Base-by-base conservation (phyloP, 2,113 vertebrate genomes). In the Copsychus sechellarum region DNA sequence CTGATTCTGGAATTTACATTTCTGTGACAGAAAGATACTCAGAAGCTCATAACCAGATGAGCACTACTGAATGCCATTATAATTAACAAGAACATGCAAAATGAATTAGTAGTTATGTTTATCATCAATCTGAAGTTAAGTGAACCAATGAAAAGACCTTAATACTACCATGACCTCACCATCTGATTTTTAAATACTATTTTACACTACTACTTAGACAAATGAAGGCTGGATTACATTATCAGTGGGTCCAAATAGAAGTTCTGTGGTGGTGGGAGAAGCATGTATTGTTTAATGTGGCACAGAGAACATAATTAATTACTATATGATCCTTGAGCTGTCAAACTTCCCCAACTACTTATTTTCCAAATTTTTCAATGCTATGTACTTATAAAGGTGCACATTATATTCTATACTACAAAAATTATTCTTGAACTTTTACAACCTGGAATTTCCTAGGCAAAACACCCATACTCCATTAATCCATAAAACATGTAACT, bases 31-130 rank as follows among this genome's bases (percentile, higher is more conserved):
- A 40, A 64, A 66, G 79, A 87, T 22, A 92, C 45, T 70, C n/a
- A 77, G 47, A 85, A 83, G 40, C 73, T 79, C 86, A 43, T 69
- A 92, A 89, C 40, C 51, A 81, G 31, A 85, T 1, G 4, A 92
- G 76, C 43, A 40, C 14, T 89, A 82, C 24, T 85, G 73, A 91
- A 91, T 78, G 26, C 33, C 77, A 74, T 81, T 90, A 81, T 40
- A 94, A 96, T 93, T 95, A 96, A 94, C 67, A 97, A 58, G 88
- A 91, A 93, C 81, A 93, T 15, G 33, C 22, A 91, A 91, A 96
- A 87, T 88, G 33, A 94, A 93, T 96, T 92, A 92, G 66, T 72
- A 92, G 79, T 48, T 90, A 83, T 79, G 71, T 80, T 92, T 93
- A 93, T 65, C 92, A 93, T 90, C 42, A 88, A 66, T 81, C 54